phyloP scores from a whole-genome alignment of 2,888 invertebrate genomes.

The Cheilosia soror region DNA sequence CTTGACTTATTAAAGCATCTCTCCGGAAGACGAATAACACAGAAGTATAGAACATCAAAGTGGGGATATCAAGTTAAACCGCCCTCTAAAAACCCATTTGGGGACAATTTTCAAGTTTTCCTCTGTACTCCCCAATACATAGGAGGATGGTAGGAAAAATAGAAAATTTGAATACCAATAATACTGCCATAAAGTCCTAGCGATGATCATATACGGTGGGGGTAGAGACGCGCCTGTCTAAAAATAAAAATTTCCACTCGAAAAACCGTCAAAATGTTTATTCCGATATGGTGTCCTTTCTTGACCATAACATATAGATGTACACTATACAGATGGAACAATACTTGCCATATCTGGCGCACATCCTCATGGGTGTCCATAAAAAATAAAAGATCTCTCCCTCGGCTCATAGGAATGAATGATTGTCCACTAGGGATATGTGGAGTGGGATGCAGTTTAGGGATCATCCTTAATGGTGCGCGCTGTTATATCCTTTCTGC shows the following conservation, averaged over 20 bases:
- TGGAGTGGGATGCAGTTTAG: constrained; percentile 31
- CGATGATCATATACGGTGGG: constrained; percentile 19
- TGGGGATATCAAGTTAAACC: constrained; percentile 61
- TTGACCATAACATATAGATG: constrained; percentile 20
- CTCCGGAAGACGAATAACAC: constrained; percentile 12
- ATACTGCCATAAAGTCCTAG: constrained; percentile 29
- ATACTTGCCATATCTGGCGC: neutral
- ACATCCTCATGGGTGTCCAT: constrained; percentile 17
- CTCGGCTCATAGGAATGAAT: constrained; percentile 48
- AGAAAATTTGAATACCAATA: constrained; percentile 53
- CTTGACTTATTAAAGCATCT: constrained; percentile 57
- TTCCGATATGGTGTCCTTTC: neutral
- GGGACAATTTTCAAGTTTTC: constrained; percentile 60
- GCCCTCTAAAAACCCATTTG: constrained; percentile 69
- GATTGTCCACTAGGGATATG: constrained; percentile 43
- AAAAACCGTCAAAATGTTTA: constrained; percentile 24
- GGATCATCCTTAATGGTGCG: constrained; percentile 53
- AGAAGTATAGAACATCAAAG: constrained; percentile 55
- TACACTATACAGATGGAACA: neutral
- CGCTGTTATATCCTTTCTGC: constrained; percentile 17
- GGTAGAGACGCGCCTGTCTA: neutral
- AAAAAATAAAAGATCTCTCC: constrained; percentile 55
- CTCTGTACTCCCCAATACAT: neutral
- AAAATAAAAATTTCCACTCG: constrained; percentile 34
- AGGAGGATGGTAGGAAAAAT: neutral